Evolutionary conservation across 1,140 invertebrate genomes (phyloP).

Genomic region (Drosophila willistoni): DNA sequence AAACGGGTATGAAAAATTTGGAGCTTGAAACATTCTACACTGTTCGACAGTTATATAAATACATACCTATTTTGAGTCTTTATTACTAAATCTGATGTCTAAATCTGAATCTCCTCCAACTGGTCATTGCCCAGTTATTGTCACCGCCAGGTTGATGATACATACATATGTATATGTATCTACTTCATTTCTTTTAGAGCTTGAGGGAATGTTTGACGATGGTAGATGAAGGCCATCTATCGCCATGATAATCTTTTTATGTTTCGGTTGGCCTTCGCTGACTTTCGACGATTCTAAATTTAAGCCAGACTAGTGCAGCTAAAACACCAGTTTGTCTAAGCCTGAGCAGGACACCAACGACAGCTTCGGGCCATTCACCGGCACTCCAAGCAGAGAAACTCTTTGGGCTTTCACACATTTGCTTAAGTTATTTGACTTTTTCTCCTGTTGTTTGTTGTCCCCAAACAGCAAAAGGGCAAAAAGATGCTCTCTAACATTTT

Average conservation of each 20-base stretch:
- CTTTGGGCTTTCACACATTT: constrained; percentile 68
- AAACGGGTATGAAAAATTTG: no score
- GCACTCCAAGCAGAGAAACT: constrained; percentile 51
- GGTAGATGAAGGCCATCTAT: no score
- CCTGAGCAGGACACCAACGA: constrained; percentile 15
- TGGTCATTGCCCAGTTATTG: no score
- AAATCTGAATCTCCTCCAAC: no score
- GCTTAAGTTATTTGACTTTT: constrained; percentile 75
- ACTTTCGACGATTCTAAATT: not conserved
- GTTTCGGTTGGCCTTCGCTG: not conserved
- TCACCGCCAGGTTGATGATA: not conserved
- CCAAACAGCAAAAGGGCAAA: constrained; percentile 65
- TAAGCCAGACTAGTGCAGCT: not conserved
- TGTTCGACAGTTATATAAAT: no score
- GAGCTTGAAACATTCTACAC: no score
- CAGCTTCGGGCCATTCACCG: constrained; percentile 35
- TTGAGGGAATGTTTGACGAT: no score
- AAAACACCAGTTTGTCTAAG: constrained; percentile 40
- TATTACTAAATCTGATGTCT: no score
- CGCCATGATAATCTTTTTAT: not conserved
- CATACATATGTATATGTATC: no score
- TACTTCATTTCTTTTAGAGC: no score
- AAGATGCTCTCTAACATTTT: constrained; percentile 33
- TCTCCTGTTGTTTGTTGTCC: constrained; percentile 52
- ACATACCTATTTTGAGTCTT: no score